These are phyloP conservation scores for Muscicapa striata DNA, from an alignment of 2,797 vertebrate species.

Conservation along the genomic window DNA sequence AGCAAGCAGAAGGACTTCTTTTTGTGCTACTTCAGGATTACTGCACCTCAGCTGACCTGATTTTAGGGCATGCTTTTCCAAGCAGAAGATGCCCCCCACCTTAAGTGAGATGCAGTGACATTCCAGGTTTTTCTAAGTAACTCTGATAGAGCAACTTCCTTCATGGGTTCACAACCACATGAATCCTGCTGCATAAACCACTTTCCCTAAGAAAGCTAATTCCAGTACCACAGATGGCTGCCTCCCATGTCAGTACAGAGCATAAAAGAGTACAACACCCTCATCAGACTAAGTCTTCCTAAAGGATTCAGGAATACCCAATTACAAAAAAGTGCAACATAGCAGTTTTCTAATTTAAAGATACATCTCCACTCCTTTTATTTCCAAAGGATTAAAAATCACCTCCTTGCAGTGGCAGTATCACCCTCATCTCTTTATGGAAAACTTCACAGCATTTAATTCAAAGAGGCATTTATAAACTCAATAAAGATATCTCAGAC, in stretches of 20 bases:
- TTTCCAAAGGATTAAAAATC: background rate
- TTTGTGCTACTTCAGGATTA: background rate
- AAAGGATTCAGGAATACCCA: background rate
- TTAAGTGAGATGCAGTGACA: background rate
- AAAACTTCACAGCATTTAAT: background rate
- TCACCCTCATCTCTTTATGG: background rate
- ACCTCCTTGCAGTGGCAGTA: background rate
- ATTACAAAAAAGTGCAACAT: background rate
- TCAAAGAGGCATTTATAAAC: background rate
- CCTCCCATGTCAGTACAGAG: background rate
- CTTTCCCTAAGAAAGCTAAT: background rate
- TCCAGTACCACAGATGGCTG: background rate
- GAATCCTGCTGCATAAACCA: background rate
- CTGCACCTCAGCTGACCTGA: background rate
- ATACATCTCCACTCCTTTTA: background rate
- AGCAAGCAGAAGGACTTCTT: background rate
- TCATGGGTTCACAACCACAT: background rate
- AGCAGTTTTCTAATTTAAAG: background rate
- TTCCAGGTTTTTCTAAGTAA: background rate
- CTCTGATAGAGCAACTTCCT: background rate
- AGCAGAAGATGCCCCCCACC: background rate
- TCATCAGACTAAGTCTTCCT: background rate
- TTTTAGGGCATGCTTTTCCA: background rate
- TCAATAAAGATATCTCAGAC: background rate
- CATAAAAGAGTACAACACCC: background rate